Evolutionary conservation across 2,113 vertebrate species (phyloP).

Genomic region (Pimephales promelas): DNA sequence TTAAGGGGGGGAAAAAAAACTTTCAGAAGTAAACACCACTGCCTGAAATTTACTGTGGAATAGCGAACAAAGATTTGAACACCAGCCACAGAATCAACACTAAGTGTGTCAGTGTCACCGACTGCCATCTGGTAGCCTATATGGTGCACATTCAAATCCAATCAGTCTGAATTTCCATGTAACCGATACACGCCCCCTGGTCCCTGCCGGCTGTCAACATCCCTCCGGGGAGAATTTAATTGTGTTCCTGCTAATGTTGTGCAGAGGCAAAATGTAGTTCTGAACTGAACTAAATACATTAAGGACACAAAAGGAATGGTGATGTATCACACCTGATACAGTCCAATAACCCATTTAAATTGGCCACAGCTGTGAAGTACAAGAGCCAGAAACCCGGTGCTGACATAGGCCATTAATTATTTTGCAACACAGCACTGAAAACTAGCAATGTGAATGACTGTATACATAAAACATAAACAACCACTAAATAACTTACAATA

Average conservation of each 20-base stretch:
- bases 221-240: constrained; percentile 41
- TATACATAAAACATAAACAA: neutral
- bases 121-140: constrained; percentile 57
- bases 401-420: constrained; percentile 31
- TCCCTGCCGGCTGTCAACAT: constrained; percentile 53
- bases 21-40: constrained; percentile 71
- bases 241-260: constrained; percentile 47
- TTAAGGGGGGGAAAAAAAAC: neutral
- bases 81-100: constrained; percentile 48
- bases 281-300: constrained; percentile 32
- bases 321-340: constrained; percentile 63
- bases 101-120: constrained; percentile 55
- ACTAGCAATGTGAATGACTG: neutral
- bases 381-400: constrained; percentile 23
- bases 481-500: neutral
- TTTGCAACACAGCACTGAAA: neutral
- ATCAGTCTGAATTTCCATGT: constrained; percentile 59
- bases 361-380: constrained; percentile 41
- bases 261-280: constrained; percentile 29
- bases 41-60: constrained; percentile 27
- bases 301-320: constrained; percentile 35
- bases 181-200: constrained; percentile 46
- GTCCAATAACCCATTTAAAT: constrained; percentile 47
- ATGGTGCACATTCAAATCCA: constrained; percentile 56
- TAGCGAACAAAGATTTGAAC: constrained; percentile 42